A percentile compares a stretch with the other conserved stretches of the same genome.
Evolutionary conservation across 2,113 vertebrate genomes (phyloP).

Genomic region (Bucco capensis): DNA sequence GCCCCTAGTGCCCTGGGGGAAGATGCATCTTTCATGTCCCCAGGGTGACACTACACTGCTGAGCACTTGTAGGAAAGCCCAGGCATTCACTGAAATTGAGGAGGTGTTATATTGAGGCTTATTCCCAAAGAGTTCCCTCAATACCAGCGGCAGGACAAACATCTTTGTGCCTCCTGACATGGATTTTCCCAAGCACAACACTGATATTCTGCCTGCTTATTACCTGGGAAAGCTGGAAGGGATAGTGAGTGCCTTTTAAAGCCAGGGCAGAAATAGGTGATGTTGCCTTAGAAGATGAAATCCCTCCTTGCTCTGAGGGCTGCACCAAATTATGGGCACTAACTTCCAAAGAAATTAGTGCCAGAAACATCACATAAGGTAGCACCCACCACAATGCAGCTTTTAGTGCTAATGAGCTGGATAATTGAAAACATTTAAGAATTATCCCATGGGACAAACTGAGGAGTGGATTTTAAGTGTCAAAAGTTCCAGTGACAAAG

Average conservation of each 20-base stretch:
- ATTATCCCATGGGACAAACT: slow-evolving; percentile 7
- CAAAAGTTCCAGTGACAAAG: not conserved
- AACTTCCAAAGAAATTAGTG: not conserved
- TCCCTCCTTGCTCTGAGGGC: not conserved
- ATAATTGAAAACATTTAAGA: slow-evolving; percentile 15
- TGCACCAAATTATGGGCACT: not conserved
- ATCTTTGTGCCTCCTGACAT: not conserved
- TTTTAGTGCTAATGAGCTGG: not conserved
- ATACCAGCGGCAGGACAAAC: not conserved
- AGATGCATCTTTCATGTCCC: rapidly evolving
- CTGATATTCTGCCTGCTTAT: not conserved
- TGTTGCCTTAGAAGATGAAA: not conserved
- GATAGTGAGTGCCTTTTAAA: not conserved
- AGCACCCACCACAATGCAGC: not conserved
- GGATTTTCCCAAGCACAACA: not conserved
- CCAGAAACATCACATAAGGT: rapidly evolving
- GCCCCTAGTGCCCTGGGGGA: rapidly evolving
- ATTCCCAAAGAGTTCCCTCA: not conserved
- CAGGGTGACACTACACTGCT: rapidly evolving
- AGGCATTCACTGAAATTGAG: rapidly evolving
- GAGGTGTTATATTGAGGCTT: not conserved
- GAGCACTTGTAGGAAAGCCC: rapidly evolving
- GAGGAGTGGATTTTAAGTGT: not conserved
- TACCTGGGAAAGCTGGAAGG: not conserved
- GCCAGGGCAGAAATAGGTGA: not conserved